Evolutionary conservation across 2,797 vertebrate genomes (phyloP).

Genomic region (Morelia viridis): DNA sequence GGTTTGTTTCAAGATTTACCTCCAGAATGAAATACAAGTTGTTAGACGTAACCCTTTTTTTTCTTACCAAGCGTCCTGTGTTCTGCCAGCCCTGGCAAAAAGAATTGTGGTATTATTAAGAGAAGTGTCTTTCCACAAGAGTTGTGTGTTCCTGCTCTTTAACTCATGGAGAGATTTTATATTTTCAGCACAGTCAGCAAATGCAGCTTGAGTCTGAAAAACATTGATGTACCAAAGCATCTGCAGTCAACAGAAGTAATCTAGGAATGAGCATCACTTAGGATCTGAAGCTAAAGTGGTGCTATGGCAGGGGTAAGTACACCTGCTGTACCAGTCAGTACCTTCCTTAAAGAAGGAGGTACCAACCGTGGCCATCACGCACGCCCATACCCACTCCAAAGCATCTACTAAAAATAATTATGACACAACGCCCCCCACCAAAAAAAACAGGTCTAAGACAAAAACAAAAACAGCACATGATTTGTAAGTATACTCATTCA

Average conservation of each 20-base stretch:
- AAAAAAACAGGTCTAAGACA: not conserved
- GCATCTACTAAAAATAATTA: not conserved
- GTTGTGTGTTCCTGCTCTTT: conserved; percentile 5
- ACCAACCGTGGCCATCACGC: not conserved
- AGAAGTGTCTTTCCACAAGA: conserved; percentile 69
- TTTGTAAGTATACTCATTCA: not conserved
- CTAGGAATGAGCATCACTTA: not conserved
- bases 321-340: not conserved
- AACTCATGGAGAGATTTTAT: conserved; percentile 72
- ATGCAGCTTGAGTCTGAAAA: conserved; percentile 81
- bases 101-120: conserved; percentile 75
- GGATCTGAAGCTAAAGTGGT: not conserved
- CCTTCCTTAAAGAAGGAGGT: not conserved
- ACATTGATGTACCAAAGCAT: conserved; percentile 14
- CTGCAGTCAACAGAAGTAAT: not conserved
- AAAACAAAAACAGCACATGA: not conserved
- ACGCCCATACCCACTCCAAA: not conserved
- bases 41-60: not conserved
- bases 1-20: not conserved
- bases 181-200: conserved; percentile 84
- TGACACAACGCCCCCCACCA: not conserved
- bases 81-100: conserved; percentile 79
- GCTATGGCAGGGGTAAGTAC: not conserved
- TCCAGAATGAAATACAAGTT: not conserved
- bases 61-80: conserved; percentile 84